A percentile compares a stretch with the other conserved stretches of the same genome.
Evolutionary conservation across 2,113 vertebrate genomes (phyloP).

Genomic region (Ascaphus truei): DNA sequence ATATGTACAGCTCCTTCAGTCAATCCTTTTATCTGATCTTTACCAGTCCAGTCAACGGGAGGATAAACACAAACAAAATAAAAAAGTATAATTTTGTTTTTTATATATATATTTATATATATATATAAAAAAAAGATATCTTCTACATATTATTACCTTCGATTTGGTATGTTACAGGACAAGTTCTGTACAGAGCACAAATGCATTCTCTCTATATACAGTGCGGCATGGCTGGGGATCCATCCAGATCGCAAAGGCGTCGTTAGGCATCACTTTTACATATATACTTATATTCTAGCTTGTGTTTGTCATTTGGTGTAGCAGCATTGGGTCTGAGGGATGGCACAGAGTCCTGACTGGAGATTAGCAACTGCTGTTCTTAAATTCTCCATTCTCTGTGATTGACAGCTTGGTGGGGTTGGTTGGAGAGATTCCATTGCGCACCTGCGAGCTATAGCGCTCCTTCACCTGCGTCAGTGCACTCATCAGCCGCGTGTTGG

Average conservation of each 20-base stretch:
- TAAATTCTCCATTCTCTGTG: constrained; percentile 98
- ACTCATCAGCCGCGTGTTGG: constrained; percentile 89
- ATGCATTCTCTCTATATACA: constrained; percentile 51
- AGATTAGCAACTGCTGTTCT: constrained; percentile 91
- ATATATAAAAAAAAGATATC: constrained; percentile 66
- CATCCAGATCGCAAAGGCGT: constrained; percentile 26
- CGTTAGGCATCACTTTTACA: constrained; percentile 22
- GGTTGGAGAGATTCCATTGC: constrained; percentile 86
- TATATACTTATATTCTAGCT: background rate
- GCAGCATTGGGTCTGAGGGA: constrained; percentile 39
- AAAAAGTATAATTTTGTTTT: constrained; percentile 8
- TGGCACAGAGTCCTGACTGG: background rate
- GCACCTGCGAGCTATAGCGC: constrained; percentile 82
- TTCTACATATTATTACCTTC: constrained; percentile 68
- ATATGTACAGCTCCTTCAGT: constrained; percentile 27
- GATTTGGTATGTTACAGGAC: constrained; percentile 66
- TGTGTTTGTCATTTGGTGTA: constrained; percentile 39
- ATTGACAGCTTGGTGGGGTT: constrained; percentile 95
- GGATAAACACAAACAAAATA: constrained; percentile 21
- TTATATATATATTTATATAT: background rate
- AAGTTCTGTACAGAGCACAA: constrained; percentile 68
- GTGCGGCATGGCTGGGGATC: constrained; percentile 45
- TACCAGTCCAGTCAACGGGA: background rate
- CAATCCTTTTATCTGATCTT: background rate
- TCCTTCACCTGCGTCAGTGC: constrained; percentile 95